Percentiles rank a stretch among this genome's conserved stretches.
Evolutionary conservation across 2,113 vertebrate species (phyloP).

Genomic region (Tachycineta bicolor): DNA sequence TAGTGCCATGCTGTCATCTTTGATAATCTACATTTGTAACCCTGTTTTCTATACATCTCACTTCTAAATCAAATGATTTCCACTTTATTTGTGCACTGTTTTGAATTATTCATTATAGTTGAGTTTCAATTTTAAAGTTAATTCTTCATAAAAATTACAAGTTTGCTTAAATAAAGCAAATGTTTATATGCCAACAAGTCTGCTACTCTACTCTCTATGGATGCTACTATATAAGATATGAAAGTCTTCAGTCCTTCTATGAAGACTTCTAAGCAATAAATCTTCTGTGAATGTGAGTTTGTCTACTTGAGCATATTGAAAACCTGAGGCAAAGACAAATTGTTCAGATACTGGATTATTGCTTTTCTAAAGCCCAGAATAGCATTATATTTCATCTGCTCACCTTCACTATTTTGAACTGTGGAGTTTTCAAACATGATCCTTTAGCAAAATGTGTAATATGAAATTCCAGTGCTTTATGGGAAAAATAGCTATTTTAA

Average conservation of each 20-base stretch:
- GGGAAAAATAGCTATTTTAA: background rate
- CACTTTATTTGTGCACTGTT: background rate
- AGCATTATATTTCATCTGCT: background rate
- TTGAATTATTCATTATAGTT: background rate
- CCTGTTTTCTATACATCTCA: background rate
- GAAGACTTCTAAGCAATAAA: background rate
- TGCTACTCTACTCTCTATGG: background rate
- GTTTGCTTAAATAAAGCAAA: background rate
- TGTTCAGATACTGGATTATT: background rate
- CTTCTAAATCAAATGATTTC: background rate
- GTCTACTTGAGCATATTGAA: background rate
- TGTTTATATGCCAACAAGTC: background rate
- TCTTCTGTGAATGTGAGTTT: background rate
- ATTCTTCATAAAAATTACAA: background rate
- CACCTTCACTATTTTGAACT: background rate
- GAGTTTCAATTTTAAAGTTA: background rate
- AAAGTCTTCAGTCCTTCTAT: background rate
- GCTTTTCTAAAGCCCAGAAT: background rate
- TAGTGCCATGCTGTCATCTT: background rate
- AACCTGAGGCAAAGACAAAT: background rate
- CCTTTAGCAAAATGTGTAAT: background rate
- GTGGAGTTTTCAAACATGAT: background rate
- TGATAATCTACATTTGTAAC: background rate
- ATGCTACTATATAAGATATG: background rate
- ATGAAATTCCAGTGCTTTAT: background rate